phyloP scores from a whole-genome alignment of 1,140 invertebrate genomes.

The Helicoverpa zea region DNA sequence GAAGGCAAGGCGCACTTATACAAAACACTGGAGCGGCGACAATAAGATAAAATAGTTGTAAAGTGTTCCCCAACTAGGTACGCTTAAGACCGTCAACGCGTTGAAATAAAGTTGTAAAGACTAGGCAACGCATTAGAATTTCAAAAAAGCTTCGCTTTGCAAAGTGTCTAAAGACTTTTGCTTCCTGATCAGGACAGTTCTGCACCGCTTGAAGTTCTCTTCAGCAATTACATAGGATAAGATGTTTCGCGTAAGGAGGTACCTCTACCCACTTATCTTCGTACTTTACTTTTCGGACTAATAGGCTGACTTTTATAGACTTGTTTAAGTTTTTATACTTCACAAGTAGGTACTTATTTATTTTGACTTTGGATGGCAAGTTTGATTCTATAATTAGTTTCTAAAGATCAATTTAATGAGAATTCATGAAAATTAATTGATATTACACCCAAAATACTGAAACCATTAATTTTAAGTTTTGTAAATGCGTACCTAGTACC shows the following conservation, averaged over 20 bases:
- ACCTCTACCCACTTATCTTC: too few relatives aligned
- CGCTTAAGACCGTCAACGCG: constrained; percentile 37
- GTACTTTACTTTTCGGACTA: too few relatives aligned
- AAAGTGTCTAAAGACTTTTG: constrained; percentile 39
- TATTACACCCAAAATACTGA: too few relatives aligned
- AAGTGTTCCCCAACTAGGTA: constrained; percentile 33
- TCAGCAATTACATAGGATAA: neutral
- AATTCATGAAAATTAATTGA: too few relatives aligned
- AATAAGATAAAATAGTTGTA: constrained; percentile 32
- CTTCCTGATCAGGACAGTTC: constrained; percentile 16
- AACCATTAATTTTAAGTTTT: too few relatives aligned
- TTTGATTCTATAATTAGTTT: too few relatives aligned
- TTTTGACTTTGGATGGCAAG: too few relatives aligned
- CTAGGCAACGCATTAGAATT: constrained; percentile 42
- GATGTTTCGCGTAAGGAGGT: neutral
- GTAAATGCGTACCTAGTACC: too few relatives aligned
- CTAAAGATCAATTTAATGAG: too few relatives aligned
- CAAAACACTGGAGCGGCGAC: neutral
- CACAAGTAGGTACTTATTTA: too few relatives aligned
- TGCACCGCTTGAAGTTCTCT: neutral
- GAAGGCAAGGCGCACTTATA: constrained; percentile 4
- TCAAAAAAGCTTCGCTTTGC: constrained; percentile 43
- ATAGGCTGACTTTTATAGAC: too few relatives aligned
- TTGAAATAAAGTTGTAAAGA: constrained; percentile 41
- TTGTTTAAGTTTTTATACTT: too few relatives aligned